Percentiles rank a stretch among this genome's conserved stretches.
Evolutionary conservation across 2,797 vertebrate species (phyloP).

Genomic region (Ctenopoma multispine): DNA sequence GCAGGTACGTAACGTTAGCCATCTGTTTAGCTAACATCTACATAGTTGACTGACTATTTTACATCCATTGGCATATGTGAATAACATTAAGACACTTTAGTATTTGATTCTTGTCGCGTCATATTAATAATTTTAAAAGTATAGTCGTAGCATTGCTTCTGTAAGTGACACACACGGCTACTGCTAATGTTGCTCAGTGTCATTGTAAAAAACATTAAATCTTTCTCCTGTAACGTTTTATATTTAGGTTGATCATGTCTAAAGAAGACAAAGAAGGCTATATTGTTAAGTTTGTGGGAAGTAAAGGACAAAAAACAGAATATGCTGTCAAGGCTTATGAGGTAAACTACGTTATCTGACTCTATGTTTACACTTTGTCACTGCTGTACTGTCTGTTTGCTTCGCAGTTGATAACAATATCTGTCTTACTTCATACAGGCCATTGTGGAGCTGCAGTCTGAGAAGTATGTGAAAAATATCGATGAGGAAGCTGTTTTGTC

Average conservation of each 20-base stretch:
- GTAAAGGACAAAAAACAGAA: slow-evolving; percentile 80
- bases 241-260: slow-evolving; percentile 83
- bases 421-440: slow-evolving; percentile 78
- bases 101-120: background rate
- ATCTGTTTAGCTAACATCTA: background rate
- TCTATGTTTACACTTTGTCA: background rate
- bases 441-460: slow-evolving; percentile 93
- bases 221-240: background rate
- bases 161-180: background rate
- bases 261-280: slow-evolving; percentile 83
- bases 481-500: slow-evolving; percentile 85
- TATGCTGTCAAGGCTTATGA: slow-evolving; percentile 90
- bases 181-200: background rate
- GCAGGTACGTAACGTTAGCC: slow-evolving; percentile 20
- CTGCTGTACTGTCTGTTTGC: background rate
- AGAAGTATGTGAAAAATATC: slow-evolving; percentile 90
- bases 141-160: background rate
- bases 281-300: slow-evolving; percentile 93
- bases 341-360: slow-evolving; percentile 77
- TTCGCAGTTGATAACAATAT: background rate
- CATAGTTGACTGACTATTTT: background rate
- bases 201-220: background rate
- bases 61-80: background rate
- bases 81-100: background rate
- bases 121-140: background rate